Evolutionary conservation across 1,140 invertebrate genomes (phyloP), one percentile per base, ranked within the genome.

Genomic region (Ectropis grisescens): DNA sequence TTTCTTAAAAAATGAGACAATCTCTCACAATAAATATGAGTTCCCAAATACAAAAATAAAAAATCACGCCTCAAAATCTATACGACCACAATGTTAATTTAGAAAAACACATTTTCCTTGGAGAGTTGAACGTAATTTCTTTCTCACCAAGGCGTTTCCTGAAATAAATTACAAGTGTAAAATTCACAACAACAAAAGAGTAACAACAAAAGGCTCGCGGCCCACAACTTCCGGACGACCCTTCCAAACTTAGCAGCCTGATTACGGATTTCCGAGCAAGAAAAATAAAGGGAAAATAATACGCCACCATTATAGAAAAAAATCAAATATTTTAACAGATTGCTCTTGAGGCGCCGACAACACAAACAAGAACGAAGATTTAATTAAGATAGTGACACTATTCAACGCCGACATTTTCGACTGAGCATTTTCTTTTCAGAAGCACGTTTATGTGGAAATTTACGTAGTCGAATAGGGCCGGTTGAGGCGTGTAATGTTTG

Each of bases 161-260:
- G 68, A 78, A 78, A 80, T 80, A 76, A 80, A 80, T 80, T 78
- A 80, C 75, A 74, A 80, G 75, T 80, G 75, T 76, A 80, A 80
- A 80, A 80, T 76, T 78, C 68, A 71, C 70, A 80, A 72, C 69
- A 80, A 80, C 69, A 78, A 78, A 74, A 71, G 70, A 58, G 59
- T 57, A 75, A 71, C 69, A 80, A 80, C 68, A 80, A 80, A 80
- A 80, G 72, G 72, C 72, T 71, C 70, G 72, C 59, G 68, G 71
- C 66, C 58, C 66, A 57, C 56, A 74, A 74, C 75, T 75, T 81
- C 75, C 75, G 75, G 71, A 57, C 66, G 70, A 75, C 70, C 76
- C 66, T 72, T 71, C 72, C 67, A 72, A 81, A 81, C 72, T 78
- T 75, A 75, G 58, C 67, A 70, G 69, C 67, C 66, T 81, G 70